Conservation (phyloP, 2,113 vertebrate species). For the Toxotes jaculatrix region DNA sequence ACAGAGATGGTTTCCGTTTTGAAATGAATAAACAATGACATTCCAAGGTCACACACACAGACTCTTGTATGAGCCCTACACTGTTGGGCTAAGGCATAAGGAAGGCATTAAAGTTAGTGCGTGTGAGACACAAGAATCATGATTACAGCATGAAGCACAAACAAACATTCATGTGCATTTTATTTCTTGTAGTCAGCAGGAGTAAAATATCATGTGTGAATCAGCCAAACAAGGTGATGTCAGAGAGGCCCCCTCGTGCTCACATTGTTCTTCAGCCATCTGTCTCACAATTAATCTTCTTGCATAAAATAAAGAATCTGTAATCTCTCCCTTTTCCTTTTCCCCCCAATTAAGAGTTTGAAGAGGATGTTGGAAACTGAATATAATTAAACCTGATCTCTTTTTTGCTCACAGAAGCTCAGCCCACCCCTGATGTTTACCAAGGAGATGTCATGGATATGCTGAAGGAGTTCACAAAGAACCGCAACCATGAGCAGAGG, state of each 20-base stretch:
- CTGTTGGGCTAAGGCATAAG: not conserved
- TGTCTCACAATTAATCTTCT: slow-evolving; percentile 46
- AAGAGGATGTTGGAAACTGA: not conserved
- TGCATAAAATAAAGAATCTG: not conserved
- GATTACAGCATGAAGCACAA: not conserved
- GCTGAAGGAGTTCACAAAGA: slow-evolving; percentile 93
- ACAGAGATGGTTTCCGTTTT: slow-evolving; percentile 1
- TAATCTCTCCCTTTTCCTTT: not conserved
- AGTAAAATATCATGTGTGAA: not conserved
- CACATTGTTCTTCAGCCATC: slow-evolving; percentile 62
- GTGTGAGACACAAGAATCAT: not conserved
- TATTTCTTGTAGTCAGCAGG: not conserved
- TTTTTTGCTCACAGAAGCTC: slow-evolving; percentile 71
- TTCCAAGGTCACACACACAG: not conserved
- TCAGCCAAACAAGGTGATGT: slow-evolving; percentile 29
- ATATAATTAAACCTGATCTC: not conserved
- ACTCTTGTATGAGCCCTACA: not conserved
- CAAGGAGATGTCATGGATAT: slow-evolving; percentile 88
- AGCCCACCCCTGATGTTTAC: slow-evolving; percentile 82
- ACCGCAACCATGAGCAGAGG: slow-evolving; percentile 88
- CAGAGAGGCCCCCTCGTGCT: slow-evolving; percentile 42
- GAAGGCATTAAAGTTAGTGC: not conserved
- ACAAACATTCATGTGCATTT: not conserved
- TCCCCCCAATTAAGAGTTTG: not conserved
- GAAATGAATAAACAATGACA: not conserved